Evolutionary conservation across 2,888 invertebrate species (phyloP).

Genomic region (Temnothorax rugatulus): DNA sequence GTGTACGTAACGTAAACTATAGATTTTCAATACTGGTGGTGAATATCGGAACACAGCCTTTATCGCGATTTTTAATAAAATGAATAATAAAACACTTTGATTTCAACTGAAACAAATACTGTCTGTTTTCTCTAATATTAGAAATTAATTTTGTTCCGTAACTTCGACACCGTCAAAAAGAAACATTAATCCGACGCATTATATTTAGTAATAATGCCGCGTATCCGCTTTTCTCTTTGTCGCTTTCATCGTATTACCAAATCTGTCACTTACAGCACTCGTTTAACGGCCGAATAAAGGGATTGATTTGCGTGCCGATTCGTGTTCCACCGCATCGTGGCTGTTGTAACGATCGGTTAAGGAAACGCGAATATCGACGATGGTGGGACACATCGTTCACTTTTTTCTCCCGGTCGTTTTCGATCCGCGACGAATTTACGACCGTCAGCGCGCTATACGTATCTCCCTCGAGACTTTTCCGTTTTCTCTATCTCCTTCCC

Average conservation of each 20-base stretch:
- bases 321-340: neutral
- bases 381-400: neutral
- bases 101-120: neutral
- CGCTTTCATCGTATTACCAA: slow-evolving; percentile 50
- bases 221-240: neutral
- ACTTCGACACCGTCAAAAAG: neutral
- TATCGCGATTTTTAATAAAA: neutral
- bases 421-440: slow-evolving; percentile 61
- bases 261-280: slow-evolving; percentile 56
- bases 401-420: slow-evolving; percentile 55
- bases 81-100: neutral
- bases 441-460: slow-evolving; percentile 56
- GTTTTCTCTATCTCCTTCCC: slow-evolving; percentile 28
- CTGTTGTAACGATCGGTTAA: slow-evolving; percentile 14
- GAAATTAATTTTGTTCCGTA: neutral
- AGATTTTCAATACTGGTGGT: no score
- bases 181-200: neutral
- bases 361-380: slow-evolving; percentile 22
- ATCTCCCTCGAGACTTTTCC: slow-evolving; percentile 55
- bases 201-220: neutral
- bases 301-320: slow-evolving; percentile 66
- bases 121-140: neutral
- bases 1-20: no score
- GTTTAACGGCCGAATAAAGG: slow-evolving; percentile 65
- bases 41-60: neutral